Evolutionary conservation across 2,113 vertebrate species (phyloP).

Genomic region (Nesogale talazaci): DNA sequence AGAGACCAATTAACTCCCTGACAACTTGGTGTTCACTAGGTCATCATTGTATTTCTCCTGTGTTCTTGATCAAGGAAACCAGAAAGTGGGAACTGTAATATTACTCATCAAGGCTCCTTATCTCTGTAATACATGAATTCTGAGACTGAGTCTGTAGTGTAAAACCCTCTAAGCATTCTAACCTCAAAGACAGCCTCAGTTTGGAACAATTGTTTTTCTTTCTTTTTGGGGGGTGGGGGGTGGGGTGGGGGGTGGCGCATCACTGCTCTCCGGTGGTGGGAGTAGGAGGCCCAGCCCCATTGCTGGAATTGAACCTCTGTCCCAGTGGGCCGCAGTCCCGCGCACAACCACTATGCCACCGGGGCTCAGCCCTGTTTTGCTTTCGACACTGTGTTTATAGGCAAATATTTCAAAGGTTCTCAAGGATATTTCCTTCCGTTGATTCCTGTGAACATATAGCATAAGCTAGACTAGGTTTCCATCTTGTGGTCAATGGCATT

Average conservation of each 20-base stretch:
- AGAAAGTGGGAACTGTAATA: neutral
- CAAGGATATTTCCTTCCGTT: neutral
- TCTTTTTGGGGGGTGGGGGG: too few species aligned
- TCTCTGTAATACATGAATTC: neutral
- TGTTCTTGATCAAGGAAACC: neutral
- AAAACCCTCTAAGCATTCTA: neutral
- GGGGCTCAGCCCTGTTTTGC: too few species aligned
- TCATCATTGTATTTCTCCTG: neutral
- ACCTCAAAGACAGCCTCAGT: neutral
- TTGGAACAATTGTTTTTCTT: neutral
- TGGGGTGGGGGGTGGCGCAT: too few species aligned
- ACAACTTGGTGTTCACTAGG: neutral
- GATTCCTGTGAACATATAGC: neutral
- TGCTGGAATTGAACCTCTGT: too few species aligned
- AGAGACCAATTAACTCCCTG: neutral
- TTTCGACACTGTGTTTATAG: neutral
- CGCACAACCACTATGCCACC: too few species aligned
- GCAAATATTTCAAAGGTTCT: neutral
- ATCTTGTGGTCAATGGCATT: conserved; percentile 19
- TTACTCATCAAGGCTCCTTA: neutral
- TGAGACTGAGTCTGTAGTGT: neutral
- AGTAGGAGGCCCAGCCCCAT: too few species aligned
- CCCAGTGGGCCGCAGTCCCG: too few species aligned
- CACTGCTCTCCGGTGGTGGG: too few species aligned
- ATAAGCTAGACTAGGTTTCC: neutral